These are phyloP conservation scores for Remorina albescens DNA, from an alignment of 2,797 vertebrate species.

Conservation along the genomic window DNA sequence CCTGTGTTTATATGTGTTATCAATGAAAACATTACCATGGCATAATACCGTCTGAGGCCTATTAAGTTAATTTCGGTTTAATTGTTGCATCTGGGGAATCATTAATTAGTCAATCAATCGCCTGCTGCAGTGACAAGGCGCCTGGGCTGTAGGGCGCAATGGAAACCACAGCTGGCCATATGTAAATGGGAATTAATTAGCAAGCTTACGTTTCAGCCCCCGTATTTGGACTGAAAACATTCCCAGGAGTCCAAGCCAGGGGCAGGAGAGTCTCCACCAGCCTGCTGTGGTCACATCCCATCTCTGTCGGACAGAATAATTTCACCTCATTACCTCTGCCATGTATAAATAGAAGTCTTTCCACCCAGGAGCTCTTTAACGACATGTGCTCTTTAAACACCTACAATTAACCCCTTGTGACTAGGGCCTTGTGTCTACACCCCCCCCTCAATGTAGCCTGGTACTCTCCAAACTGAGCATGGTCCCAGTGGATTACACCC, in stretches of 20 bases:
- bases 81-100: conserved; percentile 82
- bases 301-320: conserved; percentile 83
- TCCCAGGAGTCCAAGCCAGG: conserved; percentile 69
- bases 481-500: conserved; percentile 60
- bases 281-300: conserved; percentile 81
- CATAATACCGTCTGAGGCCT: conserved; percentile 61
- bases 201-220: conserved; percentile 74
- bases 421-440: conserved; percentile 80
- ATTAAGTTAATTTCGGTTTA: conserved; percentile 80
- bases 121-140: conserved; percentile 71
- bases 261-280: conserved; percentile 70
- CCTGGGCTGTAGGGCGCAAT: conserved; percentile 62
- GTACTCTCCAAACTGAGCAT: conserved; percentile 43
- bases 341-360: conserved; percentile 84
- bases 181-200: conserved; percentile 87
- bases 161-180: conserved; percentile 79
- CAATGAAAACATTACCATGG: conserved; percentile 71
- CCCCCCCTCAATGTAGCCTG: conserved; percentile 57
- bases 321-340: conserved; percentile 85
- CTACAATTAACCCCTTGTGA: conserved; percentile 87
- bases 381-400: conserved; percentile 84
- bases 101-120: conserved; percentile 84
- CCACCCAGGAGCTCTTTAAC: conserved; percentile 81
- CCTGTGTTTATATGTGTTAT: conserved; percentile 61
- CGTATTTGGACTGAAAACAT: conserved; percentile 86